Conservation (phyloP, 2,888 invertebrate genomes). For the Rotaria sp. region DNA sequence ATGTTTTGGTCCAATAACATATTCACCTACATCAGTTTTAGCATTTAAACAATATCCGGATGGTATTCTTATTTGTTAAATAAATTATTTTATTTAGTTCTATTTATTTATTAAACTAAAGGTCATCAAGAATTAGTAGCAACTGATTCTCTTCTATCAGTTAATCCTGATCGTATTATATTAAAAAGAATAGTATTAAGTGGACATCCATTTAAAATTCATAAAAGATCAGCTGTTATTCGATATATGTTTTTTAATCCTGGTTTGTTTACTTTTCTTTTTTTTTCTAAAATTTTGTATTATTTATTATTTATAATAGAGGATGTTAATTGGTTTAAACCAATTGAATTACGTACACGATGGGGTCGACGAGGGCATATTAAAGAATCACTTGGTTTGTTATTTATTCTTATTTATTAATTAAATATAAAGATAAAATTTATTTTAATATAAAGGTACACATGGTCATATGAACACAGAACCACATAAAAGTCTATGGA, state of each 20-base stretch:
- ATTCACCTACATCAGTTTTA: slow-evolving; percentile 78
- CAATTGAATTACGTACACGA: slow-evolving; percentile 82
- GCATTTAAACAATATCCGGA: slow-evolving; percentile 64
- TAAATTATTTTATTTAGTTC: no score
- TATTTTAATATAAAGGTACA: no score
- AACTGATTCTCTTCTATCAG: slow-evolving; percentile 76
- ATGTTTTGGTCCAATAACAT: slow-evolving; percentile 83
- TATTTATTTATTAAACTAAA: neutral
- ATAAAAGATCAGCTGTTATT: slow-evolving; percentile 75
- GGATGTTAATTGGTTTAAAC: slow-evolving; percentile 89
- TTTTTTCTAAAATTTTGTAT: slow-evolving; percentile 41
- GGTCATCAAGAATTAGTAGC: slow-evolving; percentile 64
- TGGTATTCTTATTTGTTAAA: slow-evolving; percentile 41
- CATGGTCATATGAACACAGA: slow-evolving; percentile 99
- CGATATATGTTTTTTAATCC: slow-evolving; percentile 96
- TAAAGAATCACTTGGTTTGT: slow-evolving; percentile 67
- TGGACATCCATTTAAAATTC: slow-evolving; percentile 72
- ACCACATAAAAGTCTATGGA: no score
- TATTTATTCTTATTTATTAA: no score
- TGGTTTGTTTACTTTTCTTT: slow-evolving; percentile 49
- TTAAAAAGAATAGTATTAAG: slow-evolving; percentile 85
- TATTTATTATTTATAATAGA: slow-evolving; percentile 62
- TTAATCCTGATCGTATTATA: slow-evolving; percentile 80
- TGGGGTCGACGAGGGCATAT: slow-evolving; percentile 89
- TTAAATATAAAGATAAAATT: no score